Evolutionary conservation across 2,888 invertebrate species (phyloP), one percentile per base, ranked within the genome.

Genomic region (Agrotis segetum): DNA sequence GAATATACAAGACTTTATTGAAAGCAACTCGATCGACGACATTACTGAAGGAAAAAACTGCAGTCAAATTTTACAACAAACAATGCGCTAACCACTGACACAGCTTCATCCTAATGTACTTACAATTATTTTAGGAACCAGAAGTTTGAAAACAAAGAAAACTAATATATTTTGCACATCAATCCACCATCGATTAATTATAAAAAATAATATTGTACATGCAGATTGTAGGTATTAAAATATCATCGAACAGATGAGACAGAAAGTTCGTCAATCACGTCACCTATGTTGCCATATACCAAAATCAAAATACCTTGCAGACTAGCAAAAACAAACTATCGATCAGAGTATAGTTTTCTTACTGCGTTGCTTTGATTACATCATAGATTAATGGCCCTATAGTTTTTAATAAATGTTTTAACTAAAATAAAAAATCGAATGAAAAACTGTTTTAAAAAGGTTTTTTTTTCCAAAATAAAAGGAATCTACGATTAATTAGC

Each of bases 181-280:
- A 90, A 88, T 88, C 87, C 86, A 91, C 87, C 90, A 91, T 92
- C 83, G 85, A 91, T 87, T 16, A 24, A 86, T 79, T 56, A 29
- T 73, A 71, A 82, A 87, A 81, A 46, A 52, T 60, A 82, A 74
- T 74, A 82, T 40, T 40, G 65, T 67, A 55, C 75, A 84, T 53
- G 70, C 67, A 81, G 66, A 61, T 64, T 68, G 67, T 78, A 74
- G 64, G 61, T 77, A 72, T 19, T 52, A 55, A 49, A 74, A 66
- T 76, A 68, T 67, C 67, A 74, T 74, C 24, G 68, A 62, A 80
- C 79, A 73, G 76, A 76, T 81, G 69, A 79, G 74, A 74, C 74
- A 74, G 55, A 65, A 70, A 63, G 14, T 52, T 52, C 58, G 62
- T 64, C 62, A 66, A 71, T 77, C 63, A 73, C 74, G 63, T 77